phyloP scores from a whole-genome alignment of 2,113 vertebrate species.

The Rattus rattus region DNA sequence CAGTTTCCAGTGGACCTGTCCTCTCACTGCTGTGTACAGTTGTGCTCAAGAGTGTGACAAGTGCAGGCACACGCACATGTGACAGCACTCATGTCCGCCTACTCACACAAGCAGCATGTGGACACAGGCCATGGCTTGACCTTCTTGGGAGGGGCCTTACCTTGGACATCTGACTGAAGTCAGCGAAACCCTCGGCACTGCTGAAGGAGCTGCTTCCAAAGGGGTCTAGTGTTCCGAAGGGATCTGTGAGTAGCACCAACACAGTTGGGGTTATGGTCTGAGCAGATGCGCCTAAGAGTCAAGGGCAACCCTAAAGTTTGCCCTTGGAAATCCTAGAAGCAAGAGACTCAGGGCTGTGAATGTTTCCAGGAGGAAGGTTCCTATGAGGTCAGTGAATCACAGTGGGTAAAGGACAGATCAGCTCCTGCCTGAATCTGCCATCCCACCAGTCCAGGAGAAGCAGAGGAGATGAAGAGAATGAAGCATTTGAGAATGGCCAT shows the following conservation, averaged over 20 bases:
- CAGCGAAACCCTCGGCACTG: conserved; percentile 93
- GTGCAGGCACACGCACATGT: background rate
- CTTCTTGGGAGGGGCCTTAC: conserved; percentile 78
- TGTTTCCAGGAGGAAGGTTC: background rate
- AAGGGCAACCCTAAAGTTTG: background rate
- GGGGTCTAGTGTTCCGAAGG: conserved; percentile 94
- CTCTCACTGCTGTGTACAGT: background rate
- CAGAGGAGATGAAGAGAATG: background rate
- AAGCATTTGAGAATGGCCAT: background rate
- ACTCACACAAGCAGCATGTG: background rate
- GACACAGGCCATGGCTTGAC: background rate
- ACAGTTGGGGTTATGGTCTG: background rate
- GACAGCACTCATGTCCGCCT: background rate
- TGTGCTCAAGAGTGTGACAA: background rate
- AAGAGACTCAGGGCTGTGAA: background rate
- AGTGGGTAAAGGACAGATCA: background rate
- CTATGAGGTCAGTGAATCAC: background rate
- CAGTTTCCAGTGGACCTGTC: background rate
- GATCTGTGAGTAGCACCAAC: conserved; percentile 87
- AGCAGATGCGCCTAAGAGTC: too few species aligned
- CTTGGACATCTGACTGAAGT: conserved; percentile 99
- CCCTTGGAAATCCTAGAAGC: too few species aligned
- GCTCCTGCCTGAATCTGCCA: background rate
- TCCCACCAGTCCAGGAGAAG: background rate
- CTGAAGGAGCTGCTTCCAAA: conserved; percentile 93